Evolutionary conservation across 2,797 vertebrate genomes (phyloP), one percentile per base, ranked within the genome.

Genomic region (Oryzias sinensis): DNA sequence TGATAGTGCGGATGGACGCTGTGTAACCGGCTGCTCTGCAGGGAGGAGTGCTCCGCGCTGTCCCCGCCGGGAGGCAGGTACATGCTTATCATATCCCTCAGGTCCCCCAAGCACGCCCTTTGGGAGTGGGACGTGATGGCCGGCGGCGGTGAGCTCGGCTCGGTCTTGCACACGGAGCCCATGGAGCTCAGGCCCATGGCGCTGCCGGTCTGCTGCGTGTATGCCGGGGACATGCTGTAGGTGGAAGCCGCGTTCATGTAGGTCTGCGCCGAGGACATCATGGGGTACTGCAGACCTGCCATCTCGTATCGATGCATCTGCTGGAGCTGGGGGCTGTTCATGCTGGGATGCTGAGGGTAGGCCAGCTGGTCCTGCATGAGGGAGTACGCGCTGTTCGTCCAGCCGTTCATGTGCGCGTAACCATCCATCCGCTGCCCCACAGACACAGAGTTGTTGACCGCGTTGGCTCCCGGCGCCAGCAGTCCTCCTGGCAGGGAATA

Each of bases 31-130:
- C 93, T 93, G 80, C 91, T 89, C 73, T 96, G 95, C 82, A 98
- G 91, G 63, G 92, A 88, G 27, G 94, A 90, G 69, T 96, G 94
- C 73, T 97, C 97, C 14, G 94, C 90, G 76, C 94, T 93, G 48
- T 99, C 97, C 61, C 97, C 97, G 15, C 97, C 95, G 69, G 96
- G 96, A 14, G 97, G 97, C 87, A 99, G 95, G 87, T 99, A 99
- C 97, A 99, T 98, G 92, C 97, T 99, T 88, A 99, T 99, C 97
- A 99, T 99, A 84, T 99, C 97, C 92, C 97, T 90, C 92, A 99
- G 93, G 88, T 99, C 97, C 62, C 97, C 97, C 83, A 99, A 91
- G 81, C 97, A 98, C 68, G 96, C 96, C 74, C 97, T 91, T 90
- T 98, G 97, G 52, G 95, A 97, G 88, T 97, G 96, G 64, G 97